These are phyloP conservation scores for Gephyroberyx darwinii DNA, from an alignment of 2,797 vertebrate genomes.

Conservation along the genomic window DNA sequence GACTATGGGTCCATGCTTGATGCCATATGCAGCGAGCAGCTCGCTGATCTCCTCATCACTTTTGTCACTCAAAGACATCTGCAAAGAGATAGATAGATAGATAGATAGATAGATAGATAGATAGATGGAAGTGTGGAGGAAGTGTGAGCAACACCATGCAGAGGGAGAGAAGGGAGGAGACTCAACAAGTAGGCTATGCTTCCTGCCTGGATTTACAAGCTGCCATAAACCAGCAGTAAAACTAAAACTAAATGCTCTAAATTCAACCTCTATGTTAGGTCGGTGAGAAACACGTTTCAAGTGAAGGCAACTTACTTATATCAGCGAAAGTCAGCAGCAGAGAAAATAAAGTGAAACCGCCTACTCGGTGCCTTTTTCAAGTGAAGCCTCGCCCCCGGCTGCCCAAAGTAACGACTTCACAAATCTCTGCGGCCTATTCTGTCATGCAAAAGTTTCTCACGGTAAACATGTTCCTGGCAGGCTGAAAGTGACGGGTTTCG, in stretches of 20 bases:
- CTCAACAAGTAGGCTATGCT: background rate
- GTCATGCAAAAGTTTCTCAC: too few species aligned
- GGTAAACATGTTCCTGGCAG: background rate
- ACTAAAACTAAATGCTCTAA: background rate
- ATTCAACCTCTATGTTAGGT: too few species aligned
- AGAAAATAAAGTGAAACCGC: background rate
- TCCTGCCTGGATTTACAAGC: background rate
- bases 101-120: background rate
- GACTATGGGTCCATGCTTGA: constrained; percentile 81
- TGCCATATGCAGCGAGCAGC: constrained; percentile 72
- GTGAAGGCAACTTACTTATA: background rate
- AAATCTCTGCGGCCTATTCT: too few species aligned
- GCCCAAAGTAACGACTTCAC: too few species aligned
- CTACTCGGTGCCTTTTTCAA: too few species aligned
- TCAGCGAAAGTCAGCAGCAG: too few species aligned
- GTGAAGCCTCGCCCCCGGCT: too few species aligned
- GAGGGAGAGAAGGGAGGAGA: constrained; percentile 8
- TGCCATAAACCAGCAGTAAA: background rate
- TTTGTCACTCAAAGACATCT: constrained; percentile 74
- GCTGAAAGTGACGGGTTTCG: fast-evolving
- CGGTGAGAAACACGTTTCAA: too few species aligned
- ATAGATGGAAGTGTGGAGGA: background rate
- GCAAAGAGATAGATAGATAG: background rate
- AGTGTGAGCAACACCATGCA: too few species aligned
- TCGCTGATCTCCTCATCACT: constrained; percentile 67